Conservation (phyloP, 2,113 vertebrate genomes). For the Cochlearius cochlearius region DNA sequence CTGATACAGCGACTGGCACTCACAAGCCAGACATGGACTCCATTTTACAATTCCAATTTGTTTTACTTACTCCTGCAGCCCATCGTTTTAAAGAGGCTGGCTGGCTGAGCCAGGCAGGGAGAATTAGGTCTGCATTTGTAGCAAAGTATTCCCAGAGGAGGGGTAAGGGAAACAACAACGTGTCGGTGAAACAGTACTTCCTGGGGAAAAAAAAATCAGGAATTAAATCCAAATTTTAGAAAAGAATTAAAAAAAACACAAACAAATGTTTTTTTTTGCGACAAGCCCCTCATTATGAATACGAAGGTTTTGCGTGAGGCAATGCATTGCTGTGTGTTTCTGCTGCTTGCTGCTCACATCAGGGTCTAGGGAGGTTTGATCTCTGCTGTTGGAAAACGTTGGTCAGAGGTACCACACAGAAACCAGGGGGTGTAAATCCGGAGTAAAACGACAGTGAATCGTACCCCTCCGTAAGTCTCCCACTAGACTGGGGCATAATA, state of each 20-base stretch:
- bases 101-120: neutral
- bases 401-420: neutral
- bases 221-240: neutral
- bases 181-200: neutral
- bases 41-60: neutral
- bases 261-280: neutral
- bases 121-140: accelerated
- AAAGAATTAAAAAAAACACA: neutral
- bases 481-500: neutral
- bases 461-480: accelerated
- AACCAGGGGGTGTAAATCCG: neutral
- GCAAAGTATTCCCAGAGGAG: neutral
- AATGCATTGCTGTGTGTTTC: accelerated
- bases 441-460: neutral
- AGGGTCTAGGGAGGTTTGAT: neutral
- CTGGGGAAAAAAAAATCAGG: neutral
- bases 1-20: neutral
- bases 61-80: neutral
- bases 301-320: neutral
- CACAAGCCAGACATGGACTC: neutral
- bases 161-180: neutral
- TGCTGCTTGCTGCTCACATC: neutral
- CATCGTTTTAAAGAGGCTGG: neutral
- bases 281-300: neutral
- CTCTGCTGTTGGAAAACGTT: neutral